These are phyloP conservation scores for Crepidodera aurea DNA, from an alignment of 2,888 invertebrate species.

Conservation along the genomic window DNA sequence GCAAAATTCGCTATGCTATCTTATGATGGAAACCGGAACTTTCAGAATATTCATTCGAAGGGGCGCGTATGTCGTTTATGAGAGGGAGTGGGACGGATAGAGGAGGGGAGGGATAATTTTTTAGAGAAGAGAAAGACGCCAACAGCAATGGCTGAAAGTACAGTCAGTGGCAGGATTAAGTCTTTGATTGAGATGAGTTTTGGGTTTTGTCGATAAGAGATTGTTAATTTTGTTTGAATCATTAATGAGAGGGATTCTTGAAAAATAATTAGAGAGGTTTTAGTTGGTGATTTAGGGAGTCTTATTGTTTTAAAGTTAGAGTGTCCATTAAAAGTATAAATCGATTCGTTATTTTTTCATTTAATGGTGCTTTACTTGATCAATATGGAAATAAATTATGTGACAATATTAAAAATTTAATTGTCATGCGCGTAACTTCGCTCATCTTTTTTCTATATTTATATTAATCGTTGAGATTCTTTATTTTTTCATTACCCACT, in stretches of 20 bases:
- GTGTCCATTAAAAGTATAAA: neutral
- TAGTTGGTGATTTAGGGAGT: neutral
- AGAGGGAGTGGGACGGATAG: constrained; percentile 32
- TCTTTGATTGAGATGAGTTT: constrained; percentile 7
- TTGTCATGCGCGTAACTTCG: no score
- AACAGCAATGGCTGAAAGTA: constrained; percentile 43
- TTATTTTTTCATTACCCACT: no score
- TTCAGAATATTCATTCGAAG: constrained; percentile 52
- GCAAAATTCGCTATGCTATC: constrained; percentile 55
- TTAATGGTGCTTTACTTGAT: no score
- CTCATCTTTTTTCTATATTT: no score
- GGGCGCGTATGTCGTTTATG: constrained; percentile 26
- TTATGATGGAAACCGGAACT: constrained; percentile 48
- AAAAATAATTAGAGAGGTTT: neutral
- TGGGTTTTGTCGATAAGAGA: constrained; percentile 1
- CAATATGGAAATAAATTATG: no score
- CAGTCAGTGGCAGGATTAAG: constrained; percentile 37
- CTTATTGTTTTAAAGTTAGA: neutral
- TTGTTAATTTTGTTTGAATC: constrained; percentile 9
- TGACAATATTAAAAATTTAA: no score
- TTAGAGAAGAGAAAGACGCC: constrained; percentile 39
- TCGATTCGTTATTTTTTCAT: no score
- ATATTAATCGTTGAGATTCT: no score
- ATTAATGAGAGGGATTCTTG: neutral
- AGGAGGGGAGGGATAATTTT: constrained; percentile 38